Evolutionary conservation across 2,113 vertebrate species (phyloP).

Genomic region (Collichthys lucidus): DNA sequence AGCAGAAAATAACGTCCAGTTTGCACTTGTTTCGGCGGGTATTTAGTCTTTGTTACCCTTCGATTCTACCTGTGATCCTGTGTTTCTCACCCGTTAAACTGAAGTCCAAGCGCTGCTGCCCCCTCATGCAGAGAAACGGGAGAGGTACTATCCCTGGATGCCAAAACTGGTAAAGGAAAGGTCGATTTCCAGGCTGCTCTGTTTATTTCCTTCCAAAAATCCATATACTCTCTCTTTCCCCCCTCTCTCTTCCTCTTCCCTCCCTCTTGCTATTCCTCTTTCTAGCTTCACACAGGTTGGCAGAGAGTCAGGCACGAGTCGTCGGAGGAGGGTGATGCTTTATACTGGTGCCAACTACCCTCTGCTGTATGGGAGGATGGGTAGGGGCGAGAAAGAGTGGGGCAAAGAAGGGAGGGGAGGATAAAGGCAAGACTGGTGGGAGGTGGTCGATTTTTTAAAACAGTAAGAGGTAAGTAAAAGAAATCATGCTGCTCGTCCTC

Average conservation of each 20-base stretch:
- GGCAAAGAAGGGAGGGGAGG: conserved; percentile 45
- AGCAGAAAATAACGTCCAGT: conserved; percentile 46
- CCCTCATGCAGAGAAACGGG: conserved; percentile 56
- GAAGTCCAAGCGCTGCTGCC: conserved; percentile 69
- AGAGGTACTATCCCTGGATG: conserved; percentile 63
- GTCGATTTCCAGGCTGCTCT: conserved; percentile 75
- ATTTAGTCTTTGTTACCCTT: conserved; percentile 65
- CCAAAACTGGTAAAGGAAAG: conserved; percentile 69
- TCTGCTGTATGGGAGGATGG: conserved; percentile 77
- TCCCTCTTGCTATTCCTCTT: conserved; percentile 69
- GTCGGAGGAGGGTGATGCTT: conserved; percentile 78
- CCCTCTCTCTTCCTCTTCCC: conserved; percentile 60
- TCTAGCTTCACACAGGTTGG: conserved; percentile 79
- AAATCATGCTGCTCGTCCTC: conserved; percentile 28
- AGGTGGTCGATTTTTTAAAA: conserved; percentile 48
- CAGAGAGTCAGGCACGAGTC: conserved; percentile 81
- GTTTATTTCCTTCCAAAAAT: conserved; percentile 75
- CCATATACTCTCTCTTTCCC: conserved; percentile 66
- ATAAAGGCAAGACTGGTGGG: conserved; percentile 50
- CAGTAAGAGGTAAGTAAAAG: conserved; percentile 46
- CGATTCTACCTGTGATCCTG: conserved; percentile 46
- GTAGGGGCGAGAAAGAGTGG: conserved; percentile 58
- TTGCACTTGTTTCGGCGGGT: conserved; percentile 46
- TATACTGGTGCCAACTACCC: conserved; percentile 82
- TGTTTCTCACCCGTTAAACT: conserved; percentile 65